Evolutionary conservation across 2,888 invertebrate genomes (phyloP), one percentile per base, ranked within the genome.

Genomic region (Stratiomys singularior): DNA sequence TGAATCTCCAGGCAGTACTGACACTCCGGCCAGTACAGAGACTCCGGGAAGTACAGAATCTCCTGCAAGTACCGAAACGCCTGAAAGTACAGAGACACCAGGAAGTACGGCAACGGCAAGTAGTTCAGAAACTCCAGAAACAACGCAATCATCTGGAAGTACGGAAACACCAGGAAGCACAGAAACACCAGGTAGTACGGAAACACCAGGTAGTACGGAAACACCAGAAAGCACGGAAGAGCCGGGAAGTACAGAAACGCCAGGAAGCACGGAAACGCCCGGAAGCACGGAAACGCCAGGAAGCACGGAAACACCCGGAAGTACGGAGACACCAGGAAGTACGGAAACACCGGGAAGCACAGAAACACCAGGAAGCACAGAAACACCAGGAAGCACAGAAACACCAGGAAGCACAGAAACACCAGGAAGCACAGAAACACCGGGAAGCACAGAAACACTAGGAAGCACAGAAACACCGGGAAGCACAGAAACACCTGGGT

Each of bases 31-130:
- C 18, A 56, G 56, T 1, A 18, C 56, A 56, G 56, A 56, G 11
- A 56, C 15, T n/a, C n/a, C 56, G 7, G 18, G 56, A 15, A 18
- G n/a, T n/a, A 56, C 56, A n/a, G 56, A 56, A 56, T 15, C 15
- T 56, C 13, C 56, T 15, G 56, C 9, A 1, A 60, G 60, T 25
- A 15, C 76, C 25, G 64, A 44, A 13, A 46, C 64, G 9, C 77
- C 78, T 23, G 80, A 47, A 47, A 83, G 84, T 15, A 83, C 83
- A n/a, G 82, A 82, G 21, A 66, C 25, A 9, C 46, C 52, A 13
- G 27, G 46, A 18, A 25, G 23, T 7, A 60, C 60, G 18, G 66
- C 11, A 30, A 28, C 25, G 15, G 3, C 66, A 13, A 30, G 3
- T 30, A 37, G 30, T 23, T 13, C 37, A 4, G n/a, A n/a, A 21